Base-by-base conservation (phyloP, 2,797 vertebrate genomes). In the Sternotherus odoratus region DNA sequence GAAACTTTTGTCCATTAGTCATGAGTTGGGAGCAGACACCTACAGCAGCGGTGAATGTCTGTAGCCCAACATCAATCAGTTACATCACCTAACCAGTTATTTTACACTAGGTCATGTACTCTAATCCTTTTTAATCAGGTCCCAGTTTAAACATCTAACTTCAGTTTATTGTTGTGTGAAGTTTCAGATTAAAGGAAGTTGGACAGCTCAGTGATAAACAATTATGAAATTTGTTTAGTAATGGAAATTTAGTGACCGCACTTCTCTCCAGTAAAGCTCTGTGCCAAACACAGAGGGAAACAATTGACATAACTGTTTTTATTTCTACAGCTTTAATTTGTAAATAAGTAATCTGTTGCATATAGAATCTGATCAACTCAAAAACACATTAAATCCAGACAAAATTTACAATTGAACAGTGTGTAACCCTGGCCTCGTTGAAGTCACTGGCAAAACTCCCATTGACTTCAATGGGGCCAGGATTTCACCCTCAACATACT, bases 321-420 rank as follows among this genome's bases (percentile, higher is more conserved):
- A 82, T 85, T 93, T 36, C 56, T 84, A 82, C 23, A 78, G 39
- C 82, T 92, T 91, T 75, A 88, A 8, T 86, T 88, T 77, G 30
- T 88, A 94, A 92, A 89, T 56, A 83, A 13, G 39, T 82, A 93
- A 87, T 51, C n/a, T 33, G 46, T 85, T 46, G 82, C 69, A 92
- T 8, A 26, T 54, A 24, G 23, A 95, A 82, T 75, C 89, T 6
- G 19, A 11, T 69, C 75, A 88, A 23, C 26, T 85, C 85, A 86
- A 86, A 60, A 49, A 74, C 85, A 75, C 36, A n/a, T 89, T 87
- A 92, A 86, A 94, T 82, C 51, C 51, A 77, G 66, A 82, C 54
- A 91, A 79, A 33, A 49, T 6, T 74, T 5, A 54, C 60, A 69
- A 72, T 60, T 36, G 21, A 36, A 86, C 82, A 92, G 91, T 17